Conservation (phyloP, 1,140 invertebrate genomes). For the Drosophila micromelanica region DNA sequence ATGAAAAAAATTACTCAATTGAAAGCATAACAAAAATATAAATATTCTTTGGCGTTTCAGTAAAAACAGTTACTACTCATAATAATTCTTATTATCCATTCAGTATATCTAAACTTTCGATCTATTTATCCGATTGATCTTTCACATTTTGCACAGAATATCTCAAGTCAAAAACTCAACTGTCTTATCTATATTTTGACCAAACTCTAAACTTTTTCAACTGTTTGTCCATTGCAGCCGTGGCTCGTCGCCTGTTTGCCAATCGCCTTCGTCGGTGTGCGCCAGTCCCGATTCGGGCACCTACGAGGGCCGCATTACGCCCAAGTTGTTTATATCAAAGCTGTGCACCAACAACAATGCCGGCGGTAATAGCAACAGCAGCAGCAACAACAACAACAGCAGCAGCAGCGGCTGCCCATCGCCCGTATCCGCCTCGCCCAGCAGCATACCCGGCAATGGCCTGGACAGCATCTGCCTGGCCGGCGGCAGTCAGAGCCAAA, state of each 20-base stretch:
- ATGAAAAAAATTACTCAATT: too few species aligned
- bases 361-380: conserved; percentile 42
- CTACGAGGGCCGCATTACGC: conserved; percentile 78
- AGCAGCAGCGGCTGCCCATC: conserved; percentile 78
- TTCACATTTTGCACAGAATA: too few species aligned
- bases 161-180: too few species aligned
- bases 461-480: conserved; percentile 65
- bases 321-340: conserved; percentile 80
- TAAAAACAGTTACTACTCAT: too few species aligned
- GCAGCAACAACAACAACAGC: conserved; percentile 63
- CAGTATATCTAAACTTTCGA: too few species aligned
- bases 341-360: conserved; percentile 73
- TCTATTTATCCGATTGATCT: too few species aligned
- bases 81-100: too few species aligned
- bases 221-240: conserved; percentile 76
- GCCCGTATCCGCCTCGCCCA: conserved; percentile 66
- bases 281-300: conserved; percentile 81
- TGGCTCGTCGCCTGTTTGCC: conserved; percentile 85
- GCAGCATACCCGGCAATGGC: conserved; percentile 34
- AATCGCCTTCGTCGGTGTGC: conserved; percentile 81
- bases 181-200: too few species aligned
- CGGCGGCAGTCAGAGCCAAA: conserved; percentile 64
- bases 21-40: too few species aligned
- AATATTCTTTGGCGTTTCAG: too few species aligned
- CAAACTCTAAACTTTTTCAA: too few species aligned